Conservation (phyloP, 2,888 invertebrate species). For the Mesorhabditis sp. region DNA sequence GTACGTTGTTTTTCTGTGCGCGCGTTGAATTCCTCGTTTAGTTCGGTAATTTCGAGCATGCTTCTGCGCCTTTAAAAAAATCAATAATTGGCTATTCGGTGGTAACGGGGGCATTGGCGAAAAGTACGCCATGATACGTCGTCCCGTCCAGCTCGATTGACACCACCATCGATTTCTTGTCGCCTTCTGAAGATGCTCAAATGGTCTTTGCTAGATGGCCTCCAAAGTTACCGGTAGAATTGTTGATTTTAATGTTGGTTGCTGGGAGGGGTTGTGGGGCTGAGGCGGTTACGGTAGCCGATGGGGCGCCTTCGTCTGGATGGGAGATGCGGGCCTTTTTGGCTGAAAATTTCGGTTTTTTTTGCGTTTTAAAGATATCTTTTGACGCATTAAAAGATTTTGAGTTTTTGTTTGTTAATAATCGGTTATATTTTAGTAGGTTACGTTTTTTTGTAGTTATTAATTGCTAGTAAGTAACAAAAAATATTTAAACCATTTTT, state of each 20-base stretch:
- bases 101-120: slow-evolving; percentile 58
- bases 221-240: neutral
- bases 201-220: neutral
- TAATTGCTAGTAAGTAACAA: no score
- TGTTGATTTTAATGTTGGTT: slow-evolving; percentile 23
- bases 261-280: slow-evolving; percentile 9
- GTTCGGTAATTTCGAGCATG: no score
- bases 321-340: slow-evolving; percentile 17
- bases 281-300: neutral
- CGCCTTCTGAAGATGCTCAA: slow-evolving; percentile 20
- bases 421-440: no score
- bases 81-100: no score
- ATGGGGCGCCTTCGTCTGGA: slow-evolving; percentile 6
- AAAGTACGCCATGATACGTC: slow-evolving; percentile 89
- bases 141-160: slow-evolving; percentile 93
- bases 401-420: no score
- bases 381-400: no score
- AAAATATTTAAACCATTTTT: no score
- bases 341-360: slow-evolving; percentile 2
- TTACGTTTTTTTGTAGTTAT: no score
- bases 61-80: no score
- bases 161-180: slow-evolving; percentile 73
- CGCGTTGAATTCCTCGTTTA: no score
- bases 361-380: no score
- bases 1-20: no score